A percentile compares a stretch with the other conserved stretches of the same genome.
phyloP scores from a whole-genome alignment of 2,113 vertebrate species.

The Polypterus senegalus region DNA sequence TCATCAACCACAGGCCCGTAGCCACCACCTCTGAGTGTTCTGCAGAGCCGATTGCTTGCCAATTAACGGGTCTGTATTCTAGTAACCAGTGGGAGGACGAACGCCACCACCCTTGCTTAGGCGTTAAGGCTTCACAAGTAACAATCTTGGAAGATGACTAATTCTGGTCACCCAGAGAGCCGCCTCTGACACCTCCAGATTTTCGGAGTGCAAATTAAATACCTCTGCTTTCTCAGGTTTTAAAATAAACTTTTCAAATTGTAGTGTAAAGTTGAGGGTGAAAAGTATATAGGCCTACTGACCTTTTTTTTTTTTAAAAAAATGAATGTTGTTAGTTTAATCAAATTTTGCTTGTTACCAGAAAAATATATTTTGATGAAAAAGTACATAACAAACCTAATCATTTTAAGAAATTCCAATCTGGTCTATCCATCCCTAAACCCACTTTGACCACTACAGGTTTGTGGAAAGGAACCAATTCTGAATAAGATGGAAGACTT shows the following conservation, averaged over 20 bases:
- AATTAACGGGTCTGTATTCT: slow-evolving; percentile 29
- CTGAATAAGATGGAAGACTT: no score
- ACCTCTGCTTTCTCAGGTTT: slow-evolving; percentile 7
- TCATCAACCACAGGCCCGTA: slow-evolving; percentile 22
- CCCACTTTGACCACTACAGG: no score
- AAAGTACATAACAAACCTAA: no score
- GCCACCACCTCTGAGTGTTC: slow-evolving; percentile 10
- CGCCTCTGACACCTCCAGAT: not conserved
- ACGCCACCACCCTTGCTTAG: slow-evolving; percentile 15
- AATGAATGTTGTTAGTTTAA: no score
- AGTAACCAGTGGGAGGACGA: slow-evolving; percentile 26
- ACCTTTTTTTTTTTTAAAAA: no score
- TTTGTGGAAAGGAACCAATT: no score
- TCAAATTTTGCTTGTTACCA: no score
- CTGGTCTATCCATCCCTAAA: no score
- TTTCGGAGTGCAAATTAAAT: slow-evolving; percentile 1
- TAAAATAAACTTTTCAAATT: not conserved
- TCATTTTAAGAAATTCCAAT: no score
- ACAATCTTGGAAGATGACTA: not conserved
- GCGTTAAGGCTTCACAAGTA: not conserved
- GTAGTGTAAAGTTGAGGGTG: no score
- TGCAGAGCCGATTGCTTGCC: slow-evolving; percentile 4
- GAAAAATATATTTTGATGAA: no score
- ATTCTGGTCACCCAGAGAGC: not conserved
- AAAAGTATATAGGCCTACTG: no score